Conservation (phyloP, 1,140 invertebrate genomes). For the Andrena cerasifolii region DNA sequence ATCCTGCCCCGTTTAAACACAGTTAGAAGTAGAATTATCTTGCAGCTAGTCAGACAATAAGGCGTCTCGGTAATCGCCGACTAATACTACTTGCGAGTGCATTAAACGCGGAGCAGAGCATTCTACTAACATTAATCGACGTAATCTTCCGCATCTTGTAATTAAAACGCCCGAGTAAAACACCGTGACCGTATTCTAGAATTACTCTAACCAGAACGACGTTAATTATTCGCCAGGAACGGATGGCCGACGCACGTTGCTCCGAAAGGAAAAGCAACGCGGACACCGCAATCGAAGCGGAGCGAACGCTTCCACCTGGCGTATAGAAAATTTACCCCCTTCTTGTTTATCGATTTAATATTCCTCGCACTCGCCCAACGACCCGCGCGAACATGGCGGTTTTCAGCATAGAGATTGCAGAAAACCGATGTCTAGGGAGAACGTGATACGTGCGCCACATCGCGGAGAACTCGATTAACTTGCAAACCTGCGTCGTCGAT, state of each 20-base stretch:
- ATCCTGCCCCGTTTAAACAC: background rate
- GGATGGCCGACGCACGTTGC: no score
- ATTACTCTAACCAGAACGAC: background rate
- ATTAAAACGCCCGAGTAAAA: background rate
- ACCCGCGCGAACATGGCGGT: no score
- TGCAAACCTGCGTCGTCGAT: background rate
- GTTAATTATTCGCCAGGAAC: background rate
- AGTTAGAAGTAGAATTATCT: background rate
- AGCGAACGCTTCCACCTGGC: background rate
- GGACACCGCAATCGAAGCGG: background rate
- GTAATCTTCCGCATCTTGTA: background rate
- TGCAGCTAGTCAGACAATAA: background rate
- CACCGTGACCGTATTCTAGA: background rate
- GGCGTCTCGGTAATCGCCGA: background rate
- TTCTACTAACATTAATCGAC: constrained; percentile 4
- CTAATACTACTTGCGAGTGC: constrained; percentile 2
- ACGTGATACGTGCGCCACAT: constrained; percentile 2
- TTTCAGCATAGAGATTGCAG: constrained; percentile 7
- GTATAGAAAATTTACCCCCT: constrained; percentile 9
- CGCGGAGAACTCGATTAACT: background rate
- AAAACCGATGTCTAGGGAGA: constrained; percentile 17
- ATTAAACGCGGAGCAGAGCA: background rate
- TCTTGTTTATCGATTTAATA: background rate
- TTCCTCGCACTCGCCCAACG: background rate
- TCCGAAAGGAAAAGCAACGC: background rate